phyloP scores from a whole-genome alignment of 2,797 vertebrate genomes.

The Nyctalus aviator region DNA sequence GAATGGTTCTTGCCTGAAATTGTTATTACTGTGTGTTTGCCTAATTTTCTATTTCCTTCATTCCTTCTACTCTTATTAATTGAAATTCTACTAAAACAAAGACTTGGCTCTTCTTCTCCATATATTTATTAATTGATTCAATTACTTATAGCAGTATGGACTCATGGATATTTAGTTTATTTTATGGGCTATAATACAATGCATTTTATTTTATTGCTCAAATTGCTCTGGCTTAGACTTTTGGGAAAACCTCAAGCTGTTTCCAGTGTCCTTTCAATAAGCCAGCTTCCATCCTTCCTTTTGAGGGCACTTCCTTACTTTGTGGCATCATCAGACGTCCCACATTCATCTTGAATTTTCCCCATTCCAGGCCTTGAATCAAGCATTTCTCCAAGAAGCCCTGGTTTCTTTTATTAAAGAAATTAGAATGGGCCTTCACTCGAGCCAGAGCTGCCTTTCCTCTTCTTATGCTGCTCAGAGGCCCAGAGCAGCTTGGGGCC shows the following conservation, averaged over 20 bases:
- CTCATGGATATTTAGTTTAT: not conserved
- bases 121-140: not conserved
- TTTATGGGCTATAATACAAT: not conserved
- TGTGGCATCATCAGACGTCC: not conserved
- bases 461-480: no score
- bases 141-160: not conserved
- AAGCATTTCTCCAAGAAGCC: not conserved
- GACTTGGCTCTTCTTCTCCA: not conserved
- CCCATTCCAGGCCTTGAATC: not conserved
- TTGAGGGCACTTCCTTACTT: not conserved
- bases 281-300: not conserved
- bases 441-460: no score
- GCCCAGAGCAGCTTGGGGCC: no score
- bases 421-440: not conserved
- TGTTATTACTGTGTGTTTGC: not conserved
- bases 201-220: constrained; percentile 14
- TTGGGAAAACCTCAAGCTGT: not conserved
- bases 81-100: constrained; percentile 7
- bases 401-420: not conserved
- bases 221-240: not conserved
- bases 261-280: not conserved
- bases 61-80: not conserved
- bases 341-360: not conserved
- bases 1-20: not conserved
- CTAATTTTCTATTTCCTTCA: not conserved